These are phyloP conservation scores for Corydoras sp. DNA, from an alignment of 2,113 vertebrate species.

Conservation along the genomic window DNA sequence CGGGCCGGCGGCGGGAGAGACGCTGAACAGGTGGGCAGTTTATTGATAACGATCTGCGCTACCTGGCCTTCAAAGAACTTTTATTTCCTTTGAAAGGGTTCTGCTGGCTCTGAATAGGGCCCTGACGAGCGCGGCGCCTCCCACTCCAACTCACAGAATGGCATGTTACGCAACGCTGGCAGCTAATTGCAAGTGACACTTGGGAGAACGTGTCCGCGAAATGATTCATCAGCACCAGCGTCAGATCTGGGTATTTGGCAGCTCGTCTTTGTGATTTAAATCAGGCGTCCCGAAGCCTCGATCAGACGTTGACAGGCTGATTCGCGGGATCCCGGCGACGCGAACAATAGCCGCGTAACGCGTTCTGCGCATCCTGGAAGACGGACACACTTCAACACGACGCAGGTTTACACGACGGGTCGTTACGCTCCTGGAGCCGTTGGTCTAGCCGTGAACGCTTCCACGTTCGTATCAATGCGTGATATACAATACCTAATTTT, in stretches of 20 bases:
- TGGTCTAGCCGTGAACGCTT: too few species aligned
- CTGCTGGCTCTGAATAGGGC: slow-evolving; percentile 33
- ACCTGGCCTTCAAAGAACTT: slow-evolving; percentile 23
- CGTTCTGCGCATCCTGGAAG: too few species aligned
- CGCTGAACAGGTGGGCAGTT: too few species aligned
- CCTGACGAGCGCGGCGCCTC: slow-evolving; percentile 47
- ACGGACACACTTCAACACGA: too few species aligned
- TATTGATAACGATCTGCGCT: not conserved
- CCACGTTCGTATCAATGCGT: too few species aligned
- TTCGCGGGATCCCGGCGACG: not conserved
- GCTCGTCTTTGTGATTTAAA: slow-evolving; percentile 57
- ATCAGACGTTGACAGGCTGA: not conserved
- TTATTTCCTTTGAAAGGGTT: slow-evolving; percentile 22
- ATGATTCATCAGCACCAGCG: slow-evolving; percentile 67
- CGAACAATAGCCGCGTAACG: too few species aligned
- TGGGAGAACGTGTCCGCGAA: slow-evolving; percentile 69
- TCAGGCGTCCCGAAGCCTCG: slow-evolving; percentile 33
- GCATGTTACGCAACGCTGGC: slow-evolving; percentile 72
- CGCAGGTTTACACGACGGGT: too few species aligned
- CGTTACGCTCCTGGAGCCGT: too few species aligned
- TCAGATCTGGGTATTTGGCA: slow-evolving; percentile 57
- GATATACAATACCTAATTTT: too few species aligned
- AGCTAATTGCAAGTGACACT: slow-evolving; percentile 72
- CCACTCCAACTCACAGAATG: slow-evolving; percentile 69
- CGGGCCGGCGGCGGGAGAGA: too few species aligned